A percentile compares a stretch with the other conserved stretches of the same genome.
These are phyloP conservation scores for Drosophila borborema DNA, from an alignment of 2,888 invertebrate species.

Conservation along the genomic window DNA sequence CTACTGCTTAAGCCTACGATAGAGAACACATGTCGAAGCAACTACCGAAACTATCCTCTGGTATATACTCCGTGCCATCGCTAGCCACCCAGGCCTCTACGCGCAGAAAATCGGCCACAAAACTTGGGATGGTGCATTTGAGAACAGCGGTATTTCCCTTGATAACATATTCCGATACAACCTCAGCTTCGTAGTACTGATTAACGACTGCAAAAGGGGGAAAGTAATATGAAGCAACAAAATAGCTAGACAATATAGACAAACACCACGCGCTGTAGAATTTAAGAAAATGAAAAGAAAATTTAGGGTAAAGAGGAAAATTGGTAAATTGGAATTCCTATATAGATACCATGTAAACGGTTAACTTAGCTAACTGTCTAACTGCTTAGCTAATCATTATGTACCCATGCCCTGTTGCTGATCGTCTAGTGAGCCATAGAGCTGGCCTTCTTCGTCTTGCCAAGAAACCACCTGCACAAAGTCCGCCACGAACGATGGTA, in stretches of 20 bases:
- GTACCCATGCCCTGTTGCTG: conserved; percentile 77
- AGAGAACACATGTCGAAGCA: neutral
- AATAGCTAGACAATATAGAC: neutral
- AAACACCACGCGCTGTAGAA: conserved; percentile 10
- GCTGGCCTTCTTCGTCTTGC: conserved; percentile 87
- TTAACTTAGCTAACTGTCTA: neutral
- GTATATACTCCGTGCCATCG: conserved; percentile 89
- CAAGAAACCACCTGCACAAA: conserved; percentile 90
- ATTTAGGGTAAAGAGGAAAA: neutral
- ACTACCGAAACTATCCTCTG: conserved; percentile 91
- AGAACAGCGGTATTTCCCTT: conserved; percentile 94
- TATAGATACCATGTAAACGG: neutral
- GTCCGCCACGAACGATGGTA: conserved; percentile 91
- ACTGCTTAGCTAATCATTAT: conserved; percentile 15
- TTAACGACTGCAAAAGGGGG: conserved; percentile 89
- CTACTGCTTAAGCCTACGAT: conserved; percentile 21
- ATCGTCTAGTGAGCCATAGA: conserved; percentile 83
- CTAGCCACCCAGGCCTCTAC: conserved; percentile 93
- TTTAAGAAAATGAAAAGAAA: conserved; percentile 24
- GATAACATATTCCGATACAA: conserved; percentile 95
- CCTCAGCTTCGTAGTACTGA: conserved; percentile 95
- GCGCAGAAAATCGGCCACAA: conserved; percentile 95
- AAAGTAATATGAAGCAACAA: conserved; percentile 6
- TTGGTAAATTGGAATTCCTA: neutral
- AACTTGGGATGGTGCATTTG: conserved; percentile 95